Conservation (phyloP, 2,113 vertebrate species). For the Syrrhaptes paradoxus region DNA sequence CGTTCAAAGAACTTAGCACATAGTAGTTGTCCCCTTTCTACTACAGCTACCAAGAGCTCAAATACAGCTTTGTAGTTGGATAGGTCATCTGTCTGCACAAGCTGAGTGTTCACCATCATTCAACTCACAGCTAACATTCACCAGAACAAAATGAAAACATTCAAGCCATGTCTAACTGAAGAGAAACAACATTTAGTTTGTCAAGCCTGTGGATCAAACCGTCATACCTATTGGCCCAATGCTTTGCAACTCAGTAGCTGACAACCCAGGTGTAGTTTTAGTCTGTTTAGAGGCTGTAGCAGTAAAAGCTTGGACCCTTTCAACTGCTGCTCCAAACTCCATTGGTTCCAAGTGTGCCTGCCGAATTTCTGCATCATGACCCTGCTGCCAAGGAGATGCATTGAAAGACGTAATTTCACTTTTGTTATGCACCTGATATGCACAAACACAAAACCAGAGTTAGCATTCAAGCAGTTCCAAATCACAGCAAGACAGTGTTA, state of each 20-base stretch:
- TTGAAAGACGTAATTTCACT: conserved; percentile 64
- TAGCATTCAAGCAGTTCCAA: not conserved
- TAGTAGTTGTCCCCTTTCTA: not conserved
- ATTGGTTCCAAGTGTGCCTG: conserved; percentile 56
- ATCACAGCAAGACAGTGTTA: not conserved
- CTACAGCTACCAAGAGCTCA: not conserved
- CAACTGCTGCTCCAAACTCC: conserved; percentile 44
- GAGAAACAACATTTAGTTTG: not conserved
- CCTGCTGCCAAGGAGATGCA: not conserved
- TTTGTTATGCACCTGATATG: not conserved
- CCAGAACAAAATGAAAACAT: not conserved
- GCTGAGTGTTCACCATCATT: not conserved
- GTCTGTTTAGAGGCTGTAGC: conserved; percentile 6
- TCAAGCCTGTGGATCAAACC: not conserved
- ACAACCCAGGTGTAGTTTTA: not conserved
- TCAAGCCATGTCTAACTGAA: not conserved
- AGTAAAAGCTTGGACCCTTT: conserved; percentile 63
- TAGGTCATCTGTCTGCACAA: not conserved
- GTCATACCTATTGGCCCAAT: conserved; percentile 59
- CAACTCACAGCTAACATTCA: not conserved
- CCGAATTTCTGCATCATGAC: conserved; percentile 17
- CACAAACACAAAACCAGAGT: not conserved
- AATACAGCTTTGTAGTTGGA: not conserved
- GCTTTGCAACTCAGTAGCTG: not conserved
- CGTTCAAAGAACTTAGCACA: not conserved